Evolutionary conservation across 2,888 invertebrate genomes (phyloP).

Genomic region (Autographa gamma): DNA sequence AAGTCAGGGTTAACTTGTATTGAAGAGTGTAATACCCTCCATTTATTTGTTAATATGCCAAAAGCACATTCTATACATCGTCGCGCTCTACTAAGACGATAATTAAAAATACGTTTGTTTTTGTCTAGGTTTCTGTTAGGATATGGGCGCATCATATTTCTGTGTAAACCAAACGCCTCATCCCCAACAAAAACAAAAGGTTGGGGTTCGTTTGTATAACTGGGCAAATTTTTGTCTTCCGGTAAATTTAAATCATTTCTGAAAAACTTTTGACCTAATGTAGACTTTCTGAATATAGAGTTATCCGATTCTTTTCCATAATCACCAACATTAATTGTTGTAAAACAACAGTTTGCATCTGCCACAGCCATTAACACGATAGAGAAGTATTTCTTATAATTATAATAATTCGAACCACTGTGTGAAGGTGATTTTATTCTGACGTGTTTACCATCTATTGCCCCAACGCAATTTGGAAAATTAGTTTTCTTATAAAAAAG

Average conservation of each 20-base stretch:
- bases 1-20: conserved; percentile 7
- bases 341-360: conserved; percentile 30
- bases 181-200: conserved; percentile 25
- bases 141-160: conserved; percentile 31
- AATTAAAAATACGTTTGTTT: conserved; percentile 27
- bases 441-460: conserved; percentile 52
- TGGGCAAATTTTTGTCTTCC: conserved; percentile 17
- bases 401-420: conserved; percentile 31
- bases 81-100: conserved; percentile 22
- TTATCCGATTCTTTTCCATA: conserved; percentile 30
- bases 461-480: conserved; percentile 44
- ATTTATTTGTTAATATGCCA: conserved; percentile 32
- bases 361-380: conserved; percentile 27
- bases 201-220: conserved; percentile 13
- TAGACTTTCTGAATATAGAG: conserved; percentile 18
- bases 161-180: conserved; percentile 22
- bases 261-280: conserved; percentile 2
- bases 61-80: conserved; percentile 30
- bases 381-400: conserved; percentile 31
- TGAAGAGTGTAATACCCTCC: conserved; percentile 14
- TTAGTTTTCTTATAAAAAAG: conserved; percentile 28
- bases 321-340: conserved; percentile 24
- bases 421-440: conserved; percentile 30
- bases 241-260: conserved; percentile 17
- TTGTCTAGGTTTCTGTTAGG: conserved; percentile 14